Evolutionary conservation across 2,888 invertebrate species (phyloP), one percentile per base, ranked within the genome.

Genomic region (Temnothorax rugatulus): DNA sequence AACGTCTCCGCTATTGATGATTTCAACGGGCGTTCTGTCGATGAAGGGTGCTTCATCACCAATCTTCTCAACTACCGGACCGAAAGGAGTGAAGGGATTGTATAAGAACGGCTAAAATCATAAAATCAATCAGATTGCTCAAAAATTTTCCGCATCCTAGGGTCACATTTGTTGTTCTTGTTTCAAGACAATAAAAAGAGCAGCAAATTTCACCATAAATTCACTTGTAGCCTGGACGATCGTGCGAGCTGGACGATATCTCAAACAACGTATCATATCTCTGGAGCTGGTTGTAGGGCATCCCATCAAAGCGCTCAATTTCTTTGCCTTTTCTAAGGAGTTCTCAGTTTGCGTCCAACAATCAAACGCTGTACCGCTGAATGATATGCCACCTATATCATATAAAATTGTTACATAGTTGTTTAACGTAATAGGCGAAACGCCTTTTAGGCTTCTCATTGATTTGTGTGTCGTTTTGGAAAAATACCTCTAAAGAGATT

Each of bases 71-170:
- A 96, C 95, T 0, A 97, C 97, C 0, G 97, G 97, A 0, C 96
- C 97, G 93, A 98, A 97, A 0, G 97, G 96, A 0, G 97, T 96
- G 92, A 97, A 97, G 86, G 97, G 96, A 93, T 96, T 96, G 91
- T 97, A 97, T n/a, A 84, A 74, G 54, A 86, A 88, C 18, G 21
- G 0, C 88, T 88, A 18, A 44, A 66, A 76, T 57, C 13, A 18
- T 11, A 77, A 3, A 1, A n/a, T 4, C 2, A 96, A 9, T 95
- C 95, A 96, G 41, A 96, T 96, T 85, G 57, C 94, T 94, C 0
- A 34, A 34, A 34, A 5, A 5, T 84, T 74, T 41, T 61, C 5
- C 47, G 0, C 41, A 21, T 38, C n/a, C 9, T 4, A 76, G 18
- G 2, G 15, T 44, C 18, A 54, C 15, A 7, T n/a, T 63, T 1